Conservation (phyloP, 2,113 vertebrate species). For the Bettongia penicillata region DNA sequence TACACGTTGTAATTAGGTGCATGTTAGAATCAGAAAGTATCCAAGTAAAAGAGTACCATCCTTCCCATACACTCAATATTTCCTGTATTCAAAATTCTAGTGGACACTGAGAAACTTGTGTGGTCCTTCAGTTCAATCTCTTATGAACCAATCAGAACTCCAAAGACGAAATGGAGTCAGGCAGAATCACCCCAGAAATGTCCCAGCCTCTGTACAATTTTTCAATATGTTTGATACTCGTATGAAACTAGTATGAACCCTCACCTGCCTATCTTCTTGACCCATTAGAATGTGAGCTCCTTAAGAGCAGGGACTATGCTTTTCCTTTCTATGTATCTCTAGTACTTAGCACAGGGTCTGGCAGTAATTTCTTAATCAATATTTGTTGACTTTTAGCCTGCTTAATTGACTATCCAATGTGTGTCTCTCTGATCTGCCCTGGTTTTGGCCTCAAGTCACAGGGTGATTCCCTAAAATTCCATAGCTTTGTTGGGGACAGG, state of each 20-base stretch:
- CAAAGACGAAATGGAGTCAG: background rate
- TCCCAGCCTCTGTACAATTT: too few relatives aligned
- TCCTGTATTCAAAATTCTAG: background rate
- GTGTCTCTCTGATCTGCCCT: background rate
- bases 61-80: too few relatives aligned
- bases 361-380: background rate
- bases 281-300: background rate
- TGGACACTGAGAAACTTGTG: background rate
- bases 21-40: too few relatives aligned
- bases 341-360: background rate
- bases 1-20: too few relatives aligned
- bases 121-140: background rate
- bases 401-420: background rate
- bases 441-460: too few relatives aligned
- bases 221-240: background rate
- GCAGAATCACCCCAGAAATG: too few relatives aligned
- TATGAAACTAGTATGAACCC: background rate
- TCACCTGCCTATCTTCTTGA: background rate
- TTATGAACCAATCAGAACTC: background rate
- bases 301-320: background rate
- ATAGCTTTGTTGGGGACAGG: background rate
- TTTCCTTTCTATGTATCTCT: background rate
- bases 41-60: too few relatives aligned
- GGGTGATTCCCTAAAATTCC: too few relatives aligned
- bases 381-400: background rate